Conservation (phyloP, 2,888 invertebrate genomes). For the Lamellibrachia columna region DNA sequence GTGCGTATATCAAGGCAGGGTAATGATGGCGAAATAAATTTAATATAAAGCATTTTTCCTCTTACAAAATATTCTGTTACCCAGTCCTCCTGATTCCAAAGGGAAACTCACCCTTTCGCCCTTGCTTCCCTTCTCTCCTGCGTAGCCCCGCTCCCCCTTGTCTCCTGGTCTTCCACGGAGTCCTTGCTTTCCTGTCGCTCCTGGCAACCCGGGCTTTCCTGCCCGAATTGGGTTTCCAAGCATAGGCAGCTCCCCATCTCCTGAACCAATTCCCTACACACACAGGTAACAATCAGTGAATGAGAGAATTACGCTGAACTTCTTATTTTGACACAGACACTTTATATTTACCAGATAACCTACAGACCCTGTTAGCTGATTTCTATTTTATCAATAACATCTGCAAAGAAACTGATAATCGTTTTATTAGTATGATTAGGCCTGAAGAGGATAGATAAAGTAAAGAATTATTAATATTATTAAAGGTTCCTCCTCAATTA, state of each 20-base stretch:
- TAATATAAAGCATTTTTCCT: neutral
- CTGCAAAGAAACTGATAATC: too few relatives aligned
- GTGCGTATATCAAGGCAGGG: too few relatives aligned
- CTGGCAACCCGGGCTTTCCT: conserved; percentile 13
- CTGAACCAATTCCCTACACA: neutral
- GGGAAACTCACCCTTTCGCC: conserved; percentile 27
- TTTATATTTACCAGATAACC: too few relatives aligned
- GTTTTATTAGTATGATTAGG: too few relatives aligned
- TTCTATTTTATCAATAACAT: too few relatives aligned
- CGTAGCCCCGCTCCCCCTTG: conserved; percentile 25
- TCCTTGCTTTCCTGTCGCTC: conserved; percentile 13
- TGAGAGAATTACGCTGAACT: neutral
- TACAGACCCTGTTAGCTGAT: too few relatives aligned
- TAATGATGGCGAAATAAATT: neutral
- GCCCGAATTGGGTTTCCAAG: neutral
- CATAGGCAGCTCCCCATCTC: neutral
- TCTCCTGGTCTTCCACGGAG: conserved; percentile 18
- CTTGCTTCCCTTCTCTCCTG: conserved; percentile 29
- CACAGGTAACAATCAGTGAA: neutral
- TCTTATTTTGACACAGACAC: too few relatives aligned
- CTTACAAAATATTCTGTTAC: neutral
- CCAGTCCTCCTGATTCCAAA: too few relatives aligned
- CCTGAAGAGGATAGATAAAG: too few relatives aligned
- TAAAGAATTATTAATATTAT: too few relatives aligned
- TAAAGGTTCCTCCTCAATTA: too few relatives aligned